These are phyloP conservation scores for Azemiops feae DNA, from an alignment of 2,113 vertebrate genomes.

Conservation along the genomic window DNA sequence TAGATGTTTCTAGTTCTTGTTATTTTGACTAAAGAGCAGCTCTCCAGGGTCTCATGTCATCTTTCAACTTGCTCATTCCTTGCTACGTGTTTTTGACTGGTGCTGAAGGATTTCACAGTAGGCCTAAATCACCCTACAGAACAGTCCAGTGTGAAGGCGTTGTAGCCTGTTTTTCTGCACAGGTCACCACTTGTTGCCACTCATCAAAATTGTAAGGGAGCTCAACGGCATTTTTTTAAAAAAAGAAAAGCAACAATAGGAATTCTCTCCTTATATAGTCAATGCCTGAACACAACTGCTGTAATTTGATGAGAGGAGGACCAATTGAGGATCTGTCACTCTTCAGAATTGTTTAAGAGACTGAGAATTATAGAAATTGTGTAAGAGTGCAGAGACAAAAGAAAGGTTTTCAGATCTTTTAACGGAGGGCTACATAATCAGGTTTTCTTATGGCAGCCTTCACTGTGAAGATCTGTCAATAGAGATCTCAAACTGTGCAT, in stretches of 20 bases:
- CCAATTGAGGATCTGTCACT: constrained; percentile 75
- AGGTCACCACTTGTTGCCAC: background rate
- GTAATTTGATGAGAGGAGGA: constrained; percentile 69
- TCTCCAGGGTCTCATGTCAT: background rate
- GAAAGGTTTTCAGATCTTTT: constrained; percentile 73
- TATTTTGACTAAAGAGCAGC: background rate
- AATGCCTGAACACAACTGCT: constrained; percentile 65
- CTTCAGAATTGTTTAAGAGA: constrained; percentile 66
- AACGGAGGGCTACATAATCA: constrained; percentile 71
- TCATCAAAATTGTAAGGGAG: background rate
- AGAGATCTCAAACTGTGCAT: constrained; percentile 82
- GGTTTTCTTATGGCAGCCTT: constrained; percentile 71
- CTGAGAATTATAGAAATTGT: constrained; percentile 69
- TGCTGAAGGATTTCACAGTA: background rate
- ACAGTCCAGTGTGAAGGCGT: background rate
- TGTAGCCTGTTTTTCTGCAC: background rate
- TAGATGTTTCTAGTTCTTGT: background rate
- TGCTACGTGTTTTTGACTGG: background rate
- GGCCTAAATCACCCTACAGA: background rate
- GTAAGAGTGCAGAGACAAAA: constrained; percentile 68
- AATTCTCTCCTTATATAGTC: constrained; percentile 48
- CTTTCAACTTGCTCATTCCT: background rate
- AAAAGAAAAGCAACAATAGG: constrained; percentile 41
- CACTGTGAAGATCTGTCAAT: constrained; percentile 76
- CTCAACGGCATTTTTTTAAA: constrained; percentile 15